Conservation (phyloP, 2,113 vertebrate genomes). For the Gymnorhina tibicen region DNA sequence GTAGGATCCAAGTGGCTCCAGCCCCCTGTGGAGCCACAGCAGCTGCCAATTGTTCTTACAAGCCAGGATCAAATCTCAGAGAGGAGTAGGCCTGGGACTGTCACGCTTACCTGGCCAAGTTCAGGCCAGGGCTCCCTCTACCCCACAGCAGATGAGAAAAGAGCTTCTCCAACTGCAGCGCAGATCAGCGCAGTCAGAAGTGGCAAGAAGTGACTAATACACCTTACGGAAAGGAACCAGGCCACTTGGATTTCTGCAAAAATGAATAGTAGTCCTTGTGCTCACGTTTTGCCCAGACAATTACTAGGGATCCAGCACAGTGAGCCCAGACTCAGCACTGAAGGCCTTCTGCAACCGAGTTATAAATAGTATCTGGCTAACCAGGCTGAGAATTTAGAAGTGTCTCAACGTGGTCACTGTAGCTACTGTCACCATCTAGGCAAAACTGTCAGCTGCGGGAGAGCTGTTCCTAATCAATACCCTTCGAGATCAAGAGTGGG, state of each 20-base stretch:
- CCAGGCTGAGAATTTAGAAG: background rate
- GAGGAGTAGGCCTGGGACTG: background rate
- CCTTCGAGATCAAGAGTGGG: background rate
- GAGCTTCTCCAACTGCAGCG: background rate
- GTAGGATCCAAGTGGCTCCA: conserved; percentile 21
- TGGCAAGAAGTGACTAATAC: background rate
- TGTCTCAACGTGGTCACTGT: background rate
- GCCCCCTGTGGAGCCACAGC: background rate
- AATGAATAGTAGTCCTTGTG: background rate
- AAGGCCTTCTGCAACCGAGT: background rate
- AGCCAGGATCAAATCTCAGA: background rate
- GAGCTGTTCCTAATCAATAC: background rate
- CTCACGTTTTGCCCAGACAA: background rate
- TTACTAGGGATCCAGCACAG: background rate
- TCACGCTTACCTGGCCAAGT: background rate
- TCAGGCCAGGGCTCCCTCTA: background rate
- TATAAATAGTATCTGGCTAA: background rate
- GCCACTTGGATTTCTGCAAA: background rate
- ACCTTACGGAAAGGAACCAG: background rate
- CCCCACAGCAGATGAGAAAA: background rate
- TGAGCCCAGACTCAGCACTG: background rate
- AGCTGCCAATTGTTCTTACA: background rate
- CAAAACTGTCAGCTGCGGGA: background rate
- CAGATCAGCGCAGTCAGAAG: background rate
- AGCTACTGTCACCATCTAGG: background rate